phyloP scores from a whole-genome alignment of 1,140 invertebrate genomes.

The Drosophila mayri region DNA sequence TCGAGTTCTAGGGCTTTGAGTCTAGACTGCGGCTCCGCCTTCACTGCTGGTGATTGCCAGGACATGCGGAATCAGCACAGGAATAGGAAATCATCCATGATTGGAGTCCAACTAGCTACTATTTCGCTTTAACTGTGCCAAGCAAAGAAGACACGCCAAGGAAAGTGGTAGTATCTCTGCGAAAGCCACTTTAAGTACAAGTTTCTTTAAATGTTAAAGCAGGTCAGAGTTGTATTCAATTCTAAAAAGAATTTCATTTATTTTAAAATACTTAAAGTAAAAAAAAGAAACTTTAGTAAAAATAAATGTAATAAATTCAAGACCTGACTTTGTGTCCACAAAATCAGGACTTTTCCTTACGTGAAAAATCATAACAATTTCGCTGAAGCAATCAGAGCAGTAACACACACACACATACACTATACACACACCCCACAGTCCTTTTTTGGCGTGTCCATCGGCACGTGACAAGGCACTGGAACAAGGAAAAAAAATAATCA shows the following conservation, averaged over 20 bases:
- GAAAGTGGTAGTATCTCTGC: neutral
- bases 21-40: slow-evolving; percentile 15
- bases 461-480: slow-evolving; percentile 57
- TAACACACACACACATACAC: neutral
- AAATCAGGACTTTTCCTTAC: neutral
- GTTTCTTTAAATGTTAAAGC: neutral
- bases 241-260: no score
- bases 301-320: neutral
- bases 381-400: slow-evolving; percentile 2
- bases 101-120: neutral
- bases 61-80: slow-evolving; percentile 4
- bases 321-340: slow-evolving; percentile 2
- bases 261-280: no score
- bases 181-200: neutral
- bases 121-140: neutral
- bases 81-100: slow-evolving; percentile 16
- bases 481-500: neutral
- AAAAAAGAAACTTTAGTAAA: no score
- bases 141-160: neutral
- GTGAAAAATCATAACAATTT: slow-evolving; percentile 15
- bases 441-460: slow-evolving; percentile 41
- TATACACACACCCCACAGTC: neutral
- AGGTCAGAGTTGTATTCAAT: rapidly evolving
- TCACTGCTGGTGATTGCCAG: neutral
- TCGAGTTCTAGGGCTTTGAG: slow-evolving; percentile 19